Conservation (phyloP, 2,797 vertebrate genomes). For the Aselliscus stoliczkanus region DNA sequence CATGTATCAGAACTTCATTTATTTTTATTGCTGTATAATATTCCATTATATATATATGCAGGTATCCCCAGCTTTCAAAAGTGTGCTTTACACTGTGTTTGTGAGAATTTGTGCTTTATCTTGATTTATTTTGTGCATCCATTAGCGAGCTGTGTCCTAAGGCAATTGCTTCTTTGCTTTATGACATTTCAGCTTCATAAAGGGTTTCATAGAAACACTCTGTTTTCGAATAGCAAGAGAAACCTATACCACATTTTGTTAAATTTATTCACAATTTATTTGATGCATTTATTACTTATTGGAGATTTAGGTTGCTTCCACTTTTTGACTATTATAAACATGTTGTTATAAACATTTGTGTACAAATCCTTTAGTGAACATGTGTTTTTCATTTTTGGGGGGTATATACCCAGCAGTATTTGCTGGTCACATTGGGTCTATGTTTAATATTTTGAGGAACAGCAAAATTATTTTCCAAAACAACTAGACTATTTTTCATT, state of each 20-base stretch:
- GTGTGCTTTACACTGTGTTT: background rate
- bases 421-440: background rate
- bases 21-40: background rate
- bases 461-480: background rate
- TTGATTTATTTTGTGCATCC: background rate
- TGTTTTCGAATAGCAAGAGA: background rate
- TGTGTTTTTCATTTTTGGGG: background rate
- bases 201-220: background rate
- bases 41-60: background rate
- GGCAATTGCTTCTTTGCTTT: background rate
- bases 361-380: background rate
- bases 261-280: too few relatives aligned
- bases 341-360: background rate
- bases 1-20: background rate
- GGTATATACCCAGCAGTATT: too few relatives aligned
- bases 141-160: background rate
- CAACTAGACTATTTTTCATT: background rate
- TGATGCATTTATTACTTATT: background rate
- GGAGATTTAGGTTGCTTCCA: background rate
- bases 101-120: background rate
- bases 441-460: background rate
- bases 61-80: background rate
- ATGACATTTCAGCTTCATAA: background rate
- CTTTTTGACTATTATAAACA: background rate
- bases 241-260: background rate